Evolutionary conservation across 2,113 vertebrate genomes (phyloP), one percentile per base, ranked within the genome.

Genomic region (Podarcis raffonei): DNA sequence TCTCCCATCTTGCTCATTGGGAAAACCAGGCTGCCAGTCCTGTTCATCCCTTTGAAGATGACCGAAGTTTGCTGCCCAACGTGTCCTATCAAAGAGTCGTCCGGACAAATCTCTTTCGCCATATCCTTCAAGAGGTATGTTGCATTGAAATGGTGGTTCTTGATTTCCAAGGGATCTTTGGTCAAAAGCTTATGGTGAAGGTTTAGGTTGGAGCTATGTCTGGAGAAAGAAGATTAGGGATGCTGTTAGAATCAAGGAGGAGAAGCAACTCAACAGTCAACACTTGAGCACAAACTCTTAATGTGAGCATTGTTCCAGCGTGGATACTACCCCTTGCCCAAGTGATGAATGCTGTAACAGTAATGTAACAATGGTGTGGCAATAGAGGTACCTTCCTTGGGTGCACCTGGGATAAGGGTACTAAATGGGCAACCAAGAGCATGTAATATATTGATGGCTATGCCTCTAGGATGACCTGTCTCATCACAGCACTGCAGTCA

Each of bases 121-220:
- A 95, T 95, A 65, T 98, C 98, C 95, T 97, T 97, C 95, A 97
- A 97, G 92, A 97, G 96, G 90, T 97, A 96, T 76, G 97, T 94
- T 27, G 97, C 93, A 37, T 90, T 96, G 96, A 97, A 97, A 83
- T 96, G 95, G 84, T 96, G 93, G 86, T 93, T 94, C 62, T 94
- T 90, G 68, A 96, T 93, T 89, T 97, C 97, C 94, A 97, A 91
- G 37, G 97, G 96, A 93, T 99, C 98, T 97, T 97, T 98, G 97
- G 96, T 98, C 97, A 98, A 95, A 92, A 97, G 98, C 96, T 99
- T 99, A 93, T 98, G 98, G 95, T 99, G 99, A 90, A 99, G 98
- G 94, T 97, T 99, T 93, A 98, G 91, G 96, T 99, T 99, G 85
- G 98, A 98, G 96, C 98, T 99, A 96, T 99, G 98, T 96, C 99